phyloP scores from a whole-genome alignment of 2,888 invertebrate genomes.

The Folsomia candida region DNA sequence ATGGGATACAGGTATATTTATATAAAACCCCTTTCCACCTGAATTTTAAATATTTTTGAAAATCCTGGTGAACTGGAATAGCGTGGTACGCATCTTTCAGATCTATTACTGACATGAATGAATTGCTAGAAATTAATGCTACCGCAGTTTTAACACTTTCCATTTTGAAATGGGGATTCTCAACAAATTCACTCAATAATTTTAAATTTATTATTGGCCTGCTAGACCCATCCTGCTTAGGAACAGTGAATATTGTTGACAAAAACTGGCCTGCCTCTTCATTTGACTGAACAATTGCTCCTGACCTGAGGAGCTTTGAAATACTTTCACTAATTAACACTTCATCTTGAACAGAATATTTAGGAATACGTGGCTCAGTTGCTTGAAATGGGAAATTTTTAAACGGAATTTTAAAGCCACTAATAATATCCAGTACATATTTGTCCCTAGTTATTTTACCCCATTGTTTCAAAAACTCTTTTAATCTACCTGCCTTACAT shows the following conservation, averaged over 20 bases:
- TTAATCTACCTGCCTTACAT: background rate
- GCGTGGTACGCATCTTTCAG: no score
- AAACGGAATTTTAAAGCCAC: background rate
- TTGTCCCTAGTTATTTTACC: background rate
- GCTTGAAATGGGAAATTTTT: background rate
- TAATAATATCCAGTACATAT: background rate
- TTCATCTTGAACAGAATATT: background rate
- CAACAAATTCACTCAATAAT: background rate
- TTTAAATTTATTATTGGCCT: slow-evolving; percentile 12
- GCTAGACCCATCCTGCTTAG: background rate
- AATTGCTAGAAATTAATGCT: slow-evolving; percentile 6
- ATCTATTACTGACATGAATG: no score
- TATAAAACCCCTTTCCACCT: slow-evolving; percentile 10
- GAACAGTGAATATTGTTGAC: background rate
- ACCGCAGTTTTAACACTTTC: no score
- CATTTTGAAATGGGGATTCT: no score
- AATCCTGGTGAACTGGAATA: background rate
- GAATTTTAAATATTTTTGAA: slow-evolving; percentile 4
- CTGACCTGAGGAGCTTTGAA: background rate
- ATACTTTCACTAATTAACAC: background rate
- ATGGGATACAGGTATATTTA: slow-evolving; percentile 16
- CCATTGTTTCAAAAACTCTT: background rate
- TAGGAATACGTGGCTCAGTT: background rate
- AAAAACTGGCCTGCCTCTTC: background rate
- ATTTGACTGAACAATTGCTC: background rate